Evolutionary conservation across 2,797 vertebrate species (phyloP), one percentile per base, ranked within the genome.

Genomic region (Coilia nasus): DNA sequence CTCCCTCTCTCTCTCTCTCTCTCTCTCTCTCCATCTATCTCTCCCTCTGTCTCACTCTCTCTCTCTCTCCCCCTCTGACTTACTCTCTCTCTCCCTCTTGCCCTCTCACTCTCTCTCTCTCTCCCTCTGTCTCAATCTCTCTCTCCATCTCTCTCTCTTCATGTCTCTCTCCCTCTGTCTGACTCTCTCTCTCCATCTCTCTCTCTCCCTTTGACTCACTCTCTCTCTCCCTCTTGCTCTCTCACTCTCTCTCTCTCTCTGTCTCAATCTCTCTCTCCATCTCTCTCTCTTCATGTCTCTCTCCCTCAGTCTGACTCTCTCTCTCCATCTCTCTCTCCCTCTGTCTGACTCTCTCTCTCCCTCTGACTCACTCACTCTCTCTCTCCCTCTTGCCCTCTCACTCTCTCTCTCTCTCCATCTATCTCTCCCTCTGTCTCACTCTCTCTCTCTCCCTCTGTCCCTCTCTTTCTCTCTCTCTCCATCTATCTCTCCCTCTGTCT

Each of bases 71-170:
- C 28, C 14, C 64, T 35, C 64, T 71, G 41, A 44, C 41, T 6
- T 35, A 50, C 60, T 62, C 60, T 23, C 60, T 23, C 21, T 25
- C 15, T 78, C 2, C 50, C 3, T 14, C 71, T 21, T 67, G n/a
- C n/a, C n/a, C 71, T 78, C 23, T 67, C 28, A 14, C 64, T 35
- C 64, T 71, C 56, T 59, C 41, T 6, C 50, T 62, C 62, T 59
- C 25, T 12, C 15, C 19, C 71, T 83, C 14, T 15, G 78, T 60
- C 82, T 85, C 83, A 75, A 31, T 84, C 82, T 23, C 60, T 23
- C 21, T 25, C 15, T 78, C 2, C 50, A 54, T 14, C 71, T 21
- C 71, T 78, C 23, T 67, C 28, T 31, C n/a, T n/a, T n/a, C n/a
- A n/a, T n/a, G n/a, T n/a, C n/a, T n/a, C n/a, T n/a, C n/a, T n/a